Percentiles rank a stretch among this genome's conserved stretches.
Evolutionary conservation across 2,888 invertebrate species (phyloP).

Genomic region (Tortrix viridana): DNA sequence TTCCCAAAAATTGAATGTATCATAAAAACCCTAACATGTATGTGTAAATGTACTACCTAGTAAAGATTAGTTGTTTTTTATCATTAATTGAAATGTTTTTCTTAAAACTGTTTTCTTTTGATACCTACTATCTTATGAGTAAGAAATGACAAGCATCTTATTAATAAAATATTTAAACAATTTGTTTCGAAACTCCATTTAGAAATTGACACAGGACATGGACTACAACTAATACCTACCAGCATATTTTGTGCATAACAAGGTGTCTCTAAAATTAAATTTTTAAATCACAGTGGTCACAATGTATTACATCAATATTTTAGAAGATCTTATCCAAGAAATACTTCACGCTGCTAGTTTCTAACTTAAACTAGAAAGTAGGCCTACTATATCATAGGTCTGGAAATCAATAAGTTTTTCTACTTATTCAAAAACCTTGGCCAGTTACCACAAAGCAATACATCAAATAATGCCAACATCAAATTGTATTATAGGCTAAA

Average conservation of each 20-base stretch:
- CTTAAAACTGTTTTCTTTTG: no score
- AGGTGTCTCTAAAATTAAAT: conserved; percentile 12
- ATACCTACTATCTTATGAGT: no score
- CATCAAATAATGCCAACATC: background rate
- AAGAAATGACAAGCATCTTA: no score
- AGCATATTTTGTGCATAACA: conserved; percentile 13
- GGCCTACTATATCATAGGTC: conserved; percentile 4
- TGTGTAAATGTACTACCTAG: no score
- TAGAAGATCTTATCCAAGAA: conserved; percentile 9
- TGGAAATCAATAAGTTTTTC: background rate
- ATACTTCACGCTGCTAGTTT: background rate
- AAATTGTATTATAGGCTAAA: background rate
- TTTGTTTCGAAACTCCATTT: conserved; percentile 9
- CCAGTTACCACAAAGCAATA: conserved; percentile 4
- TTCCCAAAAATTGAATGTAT: no score
- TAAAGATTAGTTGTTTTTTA: no score
- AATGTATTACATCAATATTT: conserved; percentile 2
- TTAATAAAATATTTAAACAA: background rate
- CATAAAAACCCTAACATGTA: no score
- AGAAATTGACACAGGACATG: conserved; percentile 30
- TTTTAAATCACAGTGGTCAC: conserved; percentile 25
- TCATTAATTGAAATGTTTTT: no score
- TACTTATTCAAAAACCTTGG: background rate
- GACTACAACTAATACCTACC: conserved; percentile 18
- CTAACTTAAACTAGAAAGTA: conserved; percentile 8